phyloP scores from a whole-genome alignment of 2,888 invertebrate genomes.

The Dioctria linearis region DNA sequence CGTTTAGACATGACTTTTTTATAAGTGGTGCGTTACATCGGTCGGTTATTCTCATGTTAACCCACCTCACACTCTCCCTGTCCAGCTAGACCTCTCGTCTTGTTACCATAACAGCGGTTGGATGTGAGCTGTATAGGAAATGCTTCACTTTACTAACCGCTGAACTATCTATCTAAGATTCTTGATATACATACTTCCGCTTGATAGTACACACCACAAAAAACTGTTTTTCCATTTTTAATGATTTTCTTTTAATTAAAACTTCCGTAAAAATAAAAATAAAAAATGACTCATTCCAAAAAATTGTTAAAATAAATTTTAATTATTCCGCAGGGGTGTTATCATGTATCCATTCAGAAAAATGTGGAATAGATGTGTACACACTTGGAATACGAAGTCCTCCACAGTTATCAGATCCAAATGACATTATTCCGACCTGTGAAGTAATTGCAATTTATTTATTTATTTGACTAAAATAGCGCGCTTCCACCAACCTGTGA shows the following conservation, averaged over 20 bases:
- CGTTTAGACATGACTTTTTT: too few relatives aligned
- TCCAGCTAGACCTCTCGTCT: too few relatives aligned
- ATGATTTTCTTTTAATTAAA: neutral
- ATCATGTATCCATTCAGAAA: conserved; percentile 82
- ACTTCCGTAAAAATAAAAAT: neutral
- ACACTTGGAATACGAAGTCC: conserved; percentile 82
- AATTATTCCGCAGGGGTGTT: conserved; percentile 74
- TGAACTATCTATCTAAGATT: neutral
- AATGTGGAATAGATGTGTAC: conserved; percentile 83
- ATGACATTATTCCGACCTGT: conserved; percentile 85
- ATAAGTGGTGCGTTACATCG: too few relatives aligned
- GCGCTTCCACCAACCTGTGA: conserved; percentile 74
- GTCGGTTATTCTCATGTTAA: too few relatives aligned
- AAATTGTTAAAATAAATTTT: neutral
- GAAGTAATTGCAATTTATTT: conserved; percentile 58
- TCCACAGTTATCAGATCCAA: conserved; percentile 85
- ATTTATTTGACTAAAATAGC: neutral
- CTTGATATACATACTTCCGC: too few relatives aligned
- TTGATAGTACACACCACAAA: too few relatives aligned
- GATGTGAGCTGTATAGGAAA: too few relatives aligned
- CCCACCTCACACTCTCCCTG: too few relatives aligned
- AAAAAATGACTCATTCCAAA: conserved; percentile 10
- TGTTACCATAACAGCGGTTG: too few relatives aligned
- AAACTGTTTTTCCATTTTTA: neutral
- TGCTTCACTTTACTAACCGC: neutral